Conservation (phyloP, 2,113 vertebrate species). For the Sprattus sprattus region DNA sequence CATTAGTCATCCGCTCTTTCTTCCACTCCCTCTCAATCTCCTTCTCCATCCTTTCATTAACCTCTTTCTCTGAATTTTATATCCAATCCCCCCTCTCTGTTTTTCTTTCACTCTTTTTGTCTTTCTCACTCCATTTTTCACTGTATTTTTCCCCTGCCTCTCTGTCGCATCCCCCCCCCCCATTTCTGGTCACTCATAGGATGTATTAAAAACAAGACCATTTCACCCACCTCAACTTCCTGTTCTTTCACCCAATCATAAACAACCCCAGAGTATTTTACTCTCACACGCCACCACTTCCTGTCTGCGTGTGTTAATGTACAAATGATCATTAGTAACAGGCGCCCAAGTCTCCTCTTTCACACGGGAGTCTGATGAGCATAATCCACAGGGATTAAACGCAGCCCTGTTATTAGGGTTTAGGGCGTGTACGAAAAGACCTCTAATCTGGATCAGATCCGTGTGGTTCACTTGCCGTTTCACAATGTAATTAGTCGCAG, state of each 20-base stretch:
- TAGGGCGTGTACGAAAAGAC: background rate
- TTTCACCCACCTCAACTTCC: background rate
- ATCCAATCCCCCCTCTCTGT: background rate
- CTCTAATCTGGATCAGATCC: background rate
- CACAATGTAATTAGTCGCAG: slow-evolving; percentile 1
- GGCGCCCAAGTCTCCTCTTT: background rate
- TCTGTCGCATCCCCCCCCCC: background rate
- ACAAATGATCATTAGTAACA: background rate
- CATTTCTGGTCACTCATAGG: background rate
- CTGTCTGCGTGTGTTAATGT: background rate
- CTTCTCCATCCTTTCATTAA: background rate
- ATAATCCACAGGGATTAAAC: background rate
- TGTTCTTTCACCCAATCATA: background rate
- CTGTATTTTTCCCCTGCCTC: background rate
- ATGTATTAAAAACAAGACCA: background rate
- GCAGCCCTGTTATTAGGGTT: background rate
- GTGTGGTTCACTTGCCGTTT: background rate
- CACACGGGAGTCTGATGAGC: background rate
- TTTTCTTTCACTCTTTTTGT: slow-evolving; percentile 15
- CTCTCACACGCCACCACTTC: background rate
- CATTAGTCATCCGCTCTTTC: slow-evolving; percentile 33
- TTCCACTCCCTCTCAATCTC: slow-evolving; percentile 25
- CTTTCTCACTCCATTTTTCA: slow-evolving; percentile 28
- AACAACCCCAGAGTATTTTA: background rate
- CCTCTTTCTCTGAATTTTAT: background rate